Evolutionary conservation across 2,888 invertebrate species (phyloP), one percentile per base, ranked within the genome.

Genomic region (Drosophila eohydei): DNA sequence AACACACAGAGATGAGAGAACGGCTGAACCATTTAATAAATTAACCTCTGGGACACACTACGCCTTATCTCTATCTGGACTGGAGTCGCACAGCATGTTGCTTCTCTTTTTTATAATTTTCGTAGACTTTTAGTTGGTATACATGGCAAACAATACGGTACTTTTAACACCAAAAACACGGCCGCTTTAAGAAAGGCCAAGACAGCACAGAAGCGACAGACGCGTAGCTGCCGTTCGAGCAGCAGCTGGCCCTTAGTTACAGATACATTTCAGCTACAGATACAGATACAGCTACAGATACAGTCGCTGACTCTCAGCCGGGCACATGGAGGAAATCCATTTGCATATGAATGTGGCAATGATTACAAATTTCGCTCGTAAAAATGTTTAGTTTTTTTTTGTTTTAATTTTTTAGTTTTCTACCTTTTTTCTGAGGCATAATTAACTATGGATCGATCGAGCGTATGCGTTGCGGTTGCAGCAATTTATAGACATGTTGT

Each of bases 291-390:
- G 30, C 41, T 30, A 36, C 50, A 11, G 44, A 41, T 44, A 60
- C 59, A 38, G 62, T 58, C 36, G 44, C 66, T 52, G 62, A 54
- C 52, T n/a, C 44, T 59, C 12, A 38, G 48, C 16, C 46, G 32
- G 65, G 43, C 61, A 73, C 70, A 78, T 65, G 79, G 46, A 75
- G 75, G 77, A 77, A 77, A 75, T 71, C 44, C 79, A 86, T 86
- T 86, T 88, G 90, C 86, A 86, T 86, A 86, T 86, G 86, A 86
- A 86, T 86, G 86, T 85, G 89, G 86, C 89, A 86, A 86, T 86
- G 89, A 86, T 86, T 86, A 86, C 86, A 86, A 86, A 89, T 86
- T 86, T 89, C 86, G 86, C 89, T 89, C 89, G 90, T 86, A 86
- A 86, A 86, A 86, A 89, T 86, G 88, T 89, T 89, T 77, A 75